Evolutionary conservation across 64 coral and sea anemone genomes (phyloP).

Genomic region (Hydrozoanthus tunicans): DNA sequence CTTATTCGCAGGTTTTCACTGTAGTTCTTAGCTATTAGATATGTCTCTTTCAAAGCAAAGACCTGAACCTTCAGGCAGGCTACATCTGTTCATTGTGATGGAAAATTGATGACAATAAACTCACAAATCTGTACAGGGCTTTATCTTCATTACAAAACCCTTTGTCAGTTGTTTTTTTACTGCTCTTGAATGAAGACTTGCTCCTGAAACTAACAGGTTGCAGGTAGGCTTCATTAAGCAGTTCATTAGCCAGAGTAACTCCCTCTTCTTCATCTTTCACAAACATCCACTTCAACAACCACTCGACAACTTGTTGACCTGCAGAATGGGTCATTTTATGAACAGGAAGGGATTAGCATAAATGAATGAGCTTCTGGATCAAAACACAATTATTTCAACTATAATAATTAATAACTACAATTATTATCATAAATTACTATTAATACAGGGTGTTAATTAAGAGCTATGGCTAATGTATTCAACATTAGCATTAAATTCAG

Average conservation of each 20-base stretch:
- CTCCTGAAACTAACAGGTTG: conserved; percentile 86
- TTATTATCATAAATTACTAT: too few relatives aligned
- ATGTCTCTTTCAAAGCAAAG: too few relatives aligned
- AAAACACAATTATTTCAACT: too few relatives aligned
- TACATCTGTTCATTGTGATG: not conserved
- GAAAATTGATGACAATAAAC: conserved; percentile 1
- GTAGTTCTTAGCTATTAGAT: too few relatives aligned
- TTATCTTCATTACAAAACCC: conserved; percentile 76
- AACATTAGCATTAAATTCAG: too few relatives aligned
- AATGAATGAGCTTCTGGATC: too few relatives aligned
- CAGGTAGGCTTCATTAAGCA: conserved; percentile 83
- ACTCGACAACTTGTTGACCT: conserved; percentile 91
- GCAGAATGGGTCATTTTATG: not conserved
- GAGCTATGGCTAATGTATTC: too few relatives aligned
- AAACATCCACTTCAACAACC: conserved; percentile 95
- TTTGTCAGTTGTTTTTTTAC: conserved; percentile 15
- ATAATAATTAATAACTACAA: too few relatives aligned
- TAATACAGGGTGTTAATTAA: too few relatives aligned
- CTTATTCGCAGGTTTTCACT: too few relatives aligned
- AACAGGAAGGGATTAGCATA: not conserved
- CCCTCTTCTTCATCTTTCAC: conserved; percentile 68
- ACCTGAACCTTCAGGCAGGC: too few relatives aligned
- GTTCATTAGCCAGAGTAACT: conserved; percentile 60
- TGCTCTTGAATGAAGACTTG: conserved; percentile 79
- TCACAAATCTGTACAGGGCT: conserved; percentile 98